A percentile compares a stretch with the other conserved stretches of the same genome.
These are phyloP conservation scores for Chaenogobius annularis DNA, from an alignment of 2,113 vertebrate genomes.

Conservation along the genomic window DNA sequence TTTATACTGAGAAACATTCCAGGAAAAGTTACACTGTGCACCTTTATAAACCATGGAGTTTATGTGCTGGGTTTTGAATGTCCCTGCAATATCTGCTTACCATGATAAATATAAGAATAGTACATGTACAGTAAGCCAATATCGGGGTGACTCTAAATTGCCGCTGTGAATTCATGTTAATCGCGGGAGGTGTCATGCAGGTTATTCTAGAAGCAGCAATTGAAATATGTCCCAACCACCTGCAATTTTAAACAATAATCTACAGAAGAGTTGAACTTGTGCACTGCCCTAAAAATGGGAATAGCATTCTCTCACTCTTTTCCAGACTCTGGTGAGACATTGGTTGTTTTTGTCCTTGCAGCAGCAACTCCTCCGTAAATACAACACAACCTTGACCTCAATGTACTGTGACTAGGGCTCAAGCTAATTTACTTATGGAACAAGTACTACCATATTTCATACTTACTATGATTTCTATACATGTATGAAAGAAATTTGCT, in stretches of 20 bases:
- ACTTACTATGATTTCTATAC: background rate
- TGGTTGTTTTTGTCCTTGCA: constrained; percentile 3
- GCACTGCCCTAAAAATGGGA: background rate
- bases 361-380: constrained; percentile 8
- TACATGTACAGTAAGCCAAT: background rate
- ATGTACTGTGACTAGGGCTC: constrained; percentile 19
- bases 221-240: background rate
- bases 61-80: background rate
- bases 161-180: too few relatives aligned
- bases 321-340: background rate
- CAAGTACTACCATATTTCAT: constrained; percentile 1
- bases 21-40: too few relatives aligned
- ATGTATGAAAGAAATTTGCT: background rate
- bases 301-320: background rate
- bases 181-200: background rate
- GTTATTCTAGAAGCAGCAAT: background rate
- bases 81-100: too few relatives aligned
- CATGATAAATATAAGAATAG: background rate
- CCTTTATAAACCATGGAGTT: background rate
- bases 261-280: background rate
- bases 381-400: constrained; percentile 30
- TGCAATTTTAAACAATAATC: background rate
- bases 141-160: background rate
- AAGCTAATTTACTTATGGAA: background rate
- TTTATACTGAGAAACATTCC: background rate